These are phyloP conservation scores for Craterocephalus amniculus DNA, from an alignment of 2,797 vertebrate species.

Conservation along the genomic window DNA sequence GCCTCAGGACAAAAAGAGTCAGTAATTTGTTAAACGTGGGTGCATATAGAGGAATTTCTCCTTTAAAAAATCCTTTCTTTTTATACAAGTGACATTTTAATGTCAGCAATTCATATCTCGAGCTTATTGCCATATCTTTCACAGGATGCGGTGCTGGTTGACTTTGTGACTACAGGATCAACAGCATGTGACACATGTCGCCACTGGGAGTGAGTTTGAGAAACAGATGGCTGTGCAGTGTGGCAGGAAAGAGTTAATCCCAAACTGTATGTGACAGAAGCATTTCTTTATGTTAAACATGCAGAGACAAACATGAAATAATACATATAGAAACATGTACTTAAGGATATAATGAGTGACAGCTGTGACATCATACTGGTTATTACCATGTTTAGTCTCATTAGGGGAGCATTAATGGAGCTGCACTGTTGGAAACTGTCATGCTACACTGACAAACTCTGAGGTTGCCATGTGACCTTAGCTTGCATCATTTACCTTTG, in stretches of 20 bases:
- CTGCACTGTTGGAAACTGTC: slow-evolving; percentile 8
- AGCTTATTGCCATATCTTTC: slow-evolving; percentile 16
- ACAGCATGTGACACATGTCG: slow-evolving; percentile 55
- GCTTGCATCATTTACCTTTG: slow-evolving; percentile 7
- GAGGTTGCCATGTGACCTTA: slow-evolving; percentile 10
- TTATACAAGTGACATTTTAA: slow-evolving; percentile 13
- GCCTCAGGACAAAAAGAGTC: slow-evolving; percentile 6
- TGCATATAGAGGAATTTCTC: background rate
- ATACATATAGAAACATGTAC: background rate
- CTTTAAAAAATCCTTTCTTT: background rate
- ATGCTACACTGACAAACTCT: background rate
- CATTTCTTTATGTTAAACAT: slow-evolving; percentile 17
- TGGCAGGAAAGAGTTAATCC: slow-evolving; percentile 40
- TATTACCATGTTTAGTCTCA: slow-evolving; percentile 21
- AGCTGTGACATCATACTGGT: slow-evolving; percentile 33
- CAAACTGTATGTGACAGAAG: slow-evolving; percentile 37
- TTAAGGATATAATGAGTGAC: slow-evolving; percentile 16
- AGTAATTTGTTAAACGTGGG: background rate
- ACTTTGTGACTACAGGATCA: slow-evolving; percentile 22
- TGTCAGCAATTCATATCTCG: slow-evolving; percentile 8
- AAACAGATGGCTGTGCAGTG: slow-evolving; percentile 51
- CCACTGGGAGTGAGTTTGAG: slow-evolving; percentile 22
- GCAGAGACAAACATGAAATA: slow-evolving; percentile 33
- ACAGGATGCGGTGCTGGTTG: slow-evolving; percentile 12
- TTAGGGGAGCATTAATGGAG: slow-evolving; percentile 31